phyloP scores from a whole-genome alignment of 2,888 invertebrate genomes.

The Taphrorychus bicolor region DNA sequence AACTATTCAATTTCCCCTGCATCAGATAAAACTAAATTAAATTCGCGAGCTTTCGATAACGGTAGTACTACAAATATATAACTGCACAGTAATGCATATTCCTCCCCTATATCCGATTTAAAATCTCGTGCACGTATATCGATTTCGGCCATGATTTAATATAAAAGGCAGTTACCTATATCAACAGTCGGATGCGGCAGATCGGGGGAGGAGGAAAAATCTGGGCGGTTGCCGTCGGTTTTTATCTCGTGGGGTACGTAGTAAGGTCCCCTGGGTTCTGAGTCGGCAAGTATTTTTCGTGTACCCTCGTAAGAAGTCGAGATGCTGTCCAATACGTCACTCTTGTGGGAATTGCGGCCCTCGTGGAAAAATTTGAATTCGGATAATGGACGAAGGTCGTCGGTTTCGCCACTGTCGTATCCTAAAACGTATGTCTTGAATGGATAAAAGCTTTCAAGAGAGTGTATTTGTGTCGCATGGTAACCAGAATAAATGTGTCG shows the following conservation, averaged over 20 bases:
- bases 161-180: constrained; percentile 55
- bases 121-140: constrained; percentile 18
- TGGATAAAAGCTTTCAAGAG: constrained; percentile 38
- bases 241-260: constrained; percentile 58
- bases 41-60: not conserved
- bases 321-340: constrained; percentile 59
- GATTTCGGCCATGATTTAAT: constrained; percentile 21
- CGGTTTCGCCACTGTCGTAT: constrained; percentile 24
- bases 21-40: not conserved
- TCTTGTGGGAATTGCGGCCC: constrained; percentile 53
- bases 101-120: constrained; percentile 6
- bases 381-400: constrained; percentile 39
- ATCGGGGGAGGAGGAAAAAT: constrained; percentile 50
- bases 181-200: constrained; percentile 59
- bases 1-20: constrained; percentile 1
- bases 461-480: constrained; percentile 19
- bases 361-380: constrained; percentile 52
- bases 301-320: constrained; percentile 61
- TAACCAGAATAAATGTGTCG: constrained; percentile 8
- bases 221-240: constrained; percentile 53
- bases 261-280: constrained; percentile 60
- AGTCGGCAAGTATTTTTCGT: constrained; percentile 60
- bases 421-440: constrained; percentile 28
- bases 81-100: constrained; percentile 10
- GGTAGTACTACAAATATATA: constrained; percentile 6